Evolutionary conservation across 2,113 vertebrate species (phyloP).

Genomic region (Martes martes): DNA sequence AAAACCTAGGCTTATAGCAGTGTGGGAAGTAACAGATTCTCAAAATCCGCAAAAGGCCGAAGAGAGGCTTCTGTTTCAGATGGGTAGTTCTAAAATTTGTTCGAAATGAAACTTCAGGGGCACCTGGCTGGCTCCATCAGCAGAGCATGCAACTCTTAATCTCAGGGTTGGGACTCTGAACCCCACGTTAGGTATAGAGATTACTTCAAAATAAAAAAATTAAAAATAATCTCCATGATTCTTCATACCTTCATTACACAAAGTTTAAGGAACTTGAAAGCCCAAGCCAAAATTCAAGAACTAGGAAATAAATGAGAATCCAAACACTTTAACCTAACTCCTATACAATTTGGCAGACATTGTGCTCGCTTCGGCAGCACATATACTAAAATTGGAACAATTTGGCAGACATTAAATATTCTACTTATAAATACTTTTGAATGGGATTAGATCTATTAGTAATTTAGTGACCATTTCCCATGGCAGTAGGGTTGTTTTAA

Average conservation of each 20-base stretch:
- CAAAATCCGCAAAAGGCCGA: neutral
- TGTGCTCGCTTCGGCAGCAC: neutral
- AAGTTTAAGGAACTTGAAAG: too few relatives aligned
- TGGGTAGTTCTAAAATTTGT: neutral
- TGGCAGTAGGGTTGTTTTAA: neutral
- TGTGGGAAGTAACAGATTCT: neutral
- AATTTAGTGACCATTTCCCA: conserved; percentile 4
- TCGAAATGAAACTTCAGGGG: neutral
- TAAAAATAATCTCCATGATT: too few relatives aligned
- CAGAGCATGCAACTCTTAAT: too few relatives aligned
- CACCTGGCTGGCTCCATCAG: neutral
- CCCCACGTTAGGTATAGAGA: too few relatives aligned
- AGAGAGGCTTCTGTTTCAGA: neutral
- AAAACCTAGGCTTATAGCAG: neutral
- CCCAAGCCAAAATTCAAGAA: too few relatives aligned
- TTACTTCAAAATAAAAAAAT: too few relatives aligned
- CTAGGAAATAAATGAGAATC: too few relatives aligned
- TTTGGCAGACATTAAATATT: neutral
- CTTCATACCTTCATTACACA: too few relatives aligned
- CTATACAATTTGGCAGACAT: neutral
- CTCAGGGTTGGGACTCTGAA: too few relatives aligned
- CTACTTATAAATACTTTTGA: neutral
- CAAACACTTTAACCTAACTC: neutral
- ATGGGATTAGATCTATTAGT: neutral
- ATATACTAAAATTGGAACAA: neutral